Base-by-base conservation (phyloP, 2,797 vertebrate genomes). In the Tympanoctomys barrerae region DNA sequence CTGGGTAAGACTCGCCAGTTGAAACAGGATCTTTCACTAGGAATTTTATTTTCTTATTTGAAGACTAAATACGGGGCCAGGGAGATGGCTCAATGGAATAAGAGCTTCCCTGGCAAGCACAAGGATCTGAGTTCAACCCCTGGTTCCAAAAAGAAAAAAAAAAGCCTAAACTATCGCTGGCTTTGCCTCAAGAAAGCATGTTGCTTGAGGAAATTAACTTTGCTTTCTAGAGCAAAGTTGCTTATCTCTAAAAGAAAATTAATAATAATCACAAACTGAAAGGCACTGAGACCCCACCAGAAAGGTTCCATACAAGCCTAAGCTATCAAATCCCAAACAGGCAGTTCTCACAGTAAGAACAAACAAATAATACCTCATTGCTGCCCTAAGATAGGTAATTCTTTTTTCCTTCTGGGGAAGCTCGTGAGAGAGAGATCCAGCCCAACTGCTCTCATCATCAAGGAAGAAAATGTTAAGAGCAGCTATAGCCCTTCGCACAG, bases 231-330 rank as follows among this genome's bases (percentile, higher is more conserved):
- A 83, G 88, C 49, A 87, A 0, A 89, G 80, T 66, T 87, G 66
- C 89, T 95, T 78, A 87, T 94, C 75, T 83, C 68, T 87, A 87
- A 68, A 89, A 87, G 46, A 89, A 77, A 92, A 93, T 54, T 85
- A 92, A 75, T 86, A 80, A 71, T 49, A 90, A 70, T 70, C 87
- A 82, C 46, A 71, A 92, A 70, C 66, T 91, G 83, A 91, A 86
- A 94, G 73, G 39, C 88, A 90, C 1, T 36, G 49, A 89, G 94
- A 86, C 64, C 46, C 36, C 31, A 93, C 31, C 42, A 89, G 92
- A 85, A 79, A 94, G 46, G n/a, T 52, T 77, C 64, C 21, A 4
- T 46, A 14, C 4, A 84, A 75, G 28, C 12, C 73, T 5, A 31
- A 52, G 3, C 75, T 79, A n/a, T 80, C 73, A 66, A 49, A 54